Evolutionary conservation across 2,888 invertebrate species (phyloP).

Genomic region (Melipona beecheii): DNA sequence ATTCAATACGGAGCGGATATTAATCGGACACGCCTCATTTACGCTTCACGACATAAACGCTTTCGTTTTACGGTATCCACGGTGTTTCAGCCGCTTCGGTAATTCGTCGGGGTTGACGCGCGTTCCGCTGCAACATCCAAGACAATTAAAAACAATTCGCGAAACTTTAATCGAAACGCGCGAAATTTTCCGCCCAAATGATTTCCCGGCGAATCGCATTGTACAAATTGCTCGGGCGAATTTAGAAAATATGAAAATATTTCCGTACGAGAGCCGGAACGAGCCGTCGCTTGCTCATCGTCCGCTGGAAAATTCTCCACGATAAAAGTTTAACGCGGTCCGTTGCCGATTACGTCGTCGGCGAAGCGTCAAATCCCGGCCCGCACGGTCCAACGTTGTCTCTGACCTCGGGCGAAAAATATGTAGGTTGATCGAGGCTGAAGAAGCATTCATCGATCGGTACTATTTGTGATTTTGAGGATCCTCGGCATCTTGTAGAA

Average conservation of each 20-base stretch:
- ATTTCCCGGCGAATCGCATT: neutral
- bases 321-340: neutral
- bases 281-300: neutral
- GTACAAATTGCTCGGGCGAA: neutral
- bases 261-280: neutral
- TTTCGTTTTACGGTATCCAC: conserved; percentile 18
- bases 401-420: too few relatives aligned
- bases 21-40: conserved; percentile 33
- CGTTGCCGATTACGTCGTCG: too few relatives aligned
- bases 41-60: neutral
- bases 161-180: neutral
- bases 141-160: conserved; percentile 18
- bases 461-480: too few relatives aligned
- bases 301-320: neutral
- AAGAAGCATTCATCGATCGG: too few relatives aligned
- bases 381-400: too few relatives aligned
- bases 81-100: conserved; percentile 8
- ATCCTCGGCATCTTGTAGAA: too few relatives aligned
- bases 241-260: neutral
- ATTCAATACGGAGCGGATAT: conserved; percentile 28
- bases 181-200: neutral
- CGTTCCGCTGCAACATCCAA: neutral
- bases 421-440: too few relatives aligned
- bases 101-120: conserved; percentile 15
- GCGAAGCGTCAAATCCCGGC: too few relatives aligned